Evolutionary conservation across 1,140 invertebrate species (phyloP).

Genomic region (Chrysopa pallens): DNA sequence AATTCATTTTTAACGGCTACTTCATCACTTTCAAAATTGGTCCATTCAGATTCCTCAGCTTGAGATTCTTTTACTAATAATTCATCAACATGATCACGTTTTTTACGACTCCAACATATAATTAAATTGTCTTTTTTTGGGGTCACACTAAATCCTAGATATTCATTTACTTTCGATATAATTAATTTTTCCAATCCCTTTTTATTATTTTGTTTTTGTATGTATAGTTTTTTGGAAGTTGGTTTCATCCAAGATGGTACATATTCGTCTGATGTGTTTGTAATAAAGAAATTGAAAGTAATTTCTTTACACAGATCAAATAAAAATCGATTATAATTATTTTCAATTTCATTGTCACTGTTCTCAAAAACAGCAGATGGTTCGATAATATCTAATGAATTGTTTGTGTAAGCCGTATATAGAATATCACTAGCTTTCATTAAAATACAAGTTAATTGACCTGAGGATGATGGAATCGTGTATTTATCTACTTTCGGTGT

Average conservation of each 20-base stretch:
- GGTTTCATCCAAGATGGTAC: constrained; percentile 32
- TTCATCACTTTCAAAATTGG: constrained; percentile 51
- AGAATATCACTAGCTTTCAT: constrained; percentile 25
- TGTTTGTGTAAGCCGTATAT: constrained; percentile 22
- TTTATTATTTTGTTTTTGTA: constrained; percentile 23
- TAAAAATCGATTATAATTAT: constrained; percentile 22
- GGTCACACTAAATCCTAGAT: constrained; percentile 36
- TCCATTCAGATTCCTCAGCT: constrained; percentile 51
- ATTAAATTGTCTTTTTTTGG: constrained; percentile 33
- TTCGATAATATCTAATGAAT: constrained; percentile 21
- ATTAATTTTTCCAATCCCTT: constrained; percentile 29
- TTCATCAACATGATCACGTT: constrained; percentile 52
- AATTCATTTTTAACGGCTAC: constrained; percentile 46
- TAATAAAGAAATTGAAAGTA: constrained; percentile 26
- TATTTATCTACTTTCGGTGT: constrained; percentile 10
- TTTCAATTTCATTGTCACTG: constrained; percentile 20
- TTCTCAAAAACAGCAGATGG: constrained; percentile 21
- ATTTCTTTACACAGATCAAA: constrained; percentile 48
- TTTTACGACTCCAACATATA: constrained; percentile 46
- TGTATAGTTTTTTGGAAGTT: constrained; percentile 17
- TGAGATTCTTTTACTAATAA: constrained; percentile 46
- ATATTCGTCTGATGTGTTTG: constrained; percentile 23
- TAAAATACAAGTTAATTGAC: constrained; percentile 27
- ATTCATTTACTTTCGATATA: constrained; percentile 28
- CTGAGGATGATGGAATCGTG: constrained; percentile 10